Base-by-base conservation (phyloP, 2,888 invertebrate species). In the Rambutsinella grinnellia region DNA sequence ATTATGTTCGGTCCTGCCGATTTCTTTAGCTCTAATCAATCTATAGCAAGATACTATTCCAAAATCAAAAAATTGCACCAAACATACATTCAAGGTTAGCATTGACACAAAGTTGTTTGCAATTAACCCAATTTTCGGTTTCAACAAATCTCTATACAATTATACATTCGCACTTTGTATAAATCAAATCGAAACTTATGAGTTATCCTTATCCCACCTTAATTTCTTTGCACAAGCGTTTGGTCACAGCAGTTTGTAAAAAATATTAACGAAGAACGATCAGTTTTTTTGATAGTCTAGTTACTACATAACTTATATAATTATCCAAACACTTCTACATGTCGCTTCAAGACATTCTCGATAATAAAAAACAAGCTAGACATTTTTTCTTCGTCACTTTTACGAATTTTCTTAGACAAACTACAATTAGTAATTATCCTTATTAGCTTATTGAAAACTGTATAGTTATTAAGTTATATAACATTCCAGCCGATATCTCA, bases 401-500 rank as follows among this genome's bases (percentile, higher is more conserved):
- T n/a, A n/a, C 36, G 36, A 13, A 8, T 36, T 36, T 36, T 13
- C 13, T 36, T 36, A 36, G 5, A 36, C 36, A 36, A 36, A 36
- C 36, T 36, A 36, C 36, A 36, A 36, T 36, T 36, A 36, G 36
- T 36, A 36, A 36, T 36, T 36, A 36, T 36, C 36, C 36, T 46
- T 61, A 56, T 56, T 47, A 17, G 60, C 47, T 60, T 49, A 26
- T 49, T 36, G 5, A 36, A 36, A 36, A 36, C 36, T 36, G 51
- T 60, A 23, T 60, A 60, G 17, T 15, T 62, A 47, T 56, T 60
- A 23, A n/a, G n/a, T 65, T 53, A 47, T 63, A 19, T 63, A 27
- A 57, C 27, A 57, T 63, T 69, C 68, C 68, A 68, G 68, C 68
- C 75, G 75, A 76, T 76, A 68, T 76, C 36, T 62, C 63, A 76